Evolutionary conservation across 2,888 invertebrate species (phyloP).

Genomic region (Pherbina coryleti): DNA sequence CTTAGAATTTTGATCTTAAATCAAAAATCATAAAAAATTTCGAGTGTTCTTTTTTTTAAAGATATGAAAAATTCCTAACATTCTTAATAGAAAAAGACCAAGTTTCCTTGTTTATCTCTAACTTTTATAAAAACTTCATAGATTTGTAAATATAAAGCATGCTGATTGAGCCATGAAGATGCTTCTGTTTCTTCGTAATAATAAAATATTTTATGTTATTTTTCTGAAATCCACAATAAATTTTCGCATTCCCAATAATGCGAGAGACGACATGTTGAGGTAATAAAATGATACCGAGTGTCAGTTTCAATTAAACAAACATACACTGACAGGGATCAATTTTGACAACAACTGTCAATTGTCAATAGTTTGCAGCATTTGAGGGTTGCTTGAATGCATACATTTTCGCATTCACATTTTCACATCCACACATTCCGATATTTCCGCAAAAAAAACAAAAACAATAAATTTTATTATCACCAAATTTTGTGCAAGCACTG

Average conservation of each 20-base stretch:
- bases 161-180: too few species aligned
- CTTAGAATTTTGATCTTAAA: too few species aligned
- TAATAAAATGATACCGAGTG: conserved; percentile 65
- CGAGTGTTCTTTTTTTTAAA: too few species aligned
- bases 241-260: neutral
- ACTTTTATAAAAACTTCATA: too few species aligned
- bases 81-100: too few species aligned
- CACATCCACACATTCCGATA: neutral
- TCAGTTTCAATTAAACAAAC: conserved; percentile 64
- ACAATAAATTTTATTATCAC: conserved; percentile 17
- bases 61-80: too few species aligned
- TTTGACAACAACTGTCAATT: conserved; percentile 16
- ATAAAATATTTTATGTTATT: too few species aligned
- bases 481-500: neutral
- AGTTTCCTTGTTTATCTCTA: too few species aligned
- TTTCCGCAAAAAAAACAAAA: conserved; percentile 8
- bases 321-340: neutral
- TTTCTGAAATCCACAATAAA: neutral
- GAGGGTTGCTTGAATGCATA: neutral
- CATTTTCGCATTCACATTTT: neutral
- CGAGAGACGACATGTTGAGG: conserved; percentile 57
- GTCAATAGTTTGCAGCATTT: conserved; percentile 8
- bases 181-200: neutral
- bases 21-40: too few species aligned
- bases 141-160: too few species aligned